A percentile compares a stretch with the other conserved stretches of the same genome.
Evolutionary conservation across 1,140 invertebrate species (phyloP).

Genomic region (Dendrolimus kikuchii): DNA sequence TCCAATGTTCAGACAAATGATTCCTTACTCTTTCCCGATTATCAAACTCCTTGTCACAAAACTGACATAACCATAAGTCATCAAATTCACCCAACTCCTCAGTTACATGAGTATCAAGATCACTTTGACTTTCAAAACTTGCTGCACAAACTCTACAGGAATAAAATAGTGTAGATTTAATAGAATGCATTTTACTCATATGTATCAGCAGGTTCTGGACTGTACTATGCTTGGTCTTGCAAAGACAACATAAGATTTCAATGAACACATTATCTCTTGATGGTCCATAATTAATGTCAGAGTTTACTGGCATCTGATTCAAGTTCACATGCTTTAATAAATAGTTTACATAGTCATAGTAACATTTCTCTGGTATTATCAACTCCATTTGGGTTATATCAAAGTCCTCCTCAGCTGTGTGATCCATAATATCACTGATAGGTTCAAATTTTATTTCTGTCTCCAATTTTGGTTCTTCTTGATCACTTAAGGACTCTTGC

Average conservation of each 20-base stretch:
- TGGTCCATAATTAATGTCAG: slow-evolving; percentile 38
- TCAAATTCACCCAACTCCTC: slow-evolving; percentile 55
- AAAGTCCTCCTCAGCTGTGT: slow-evolving; percentile 60
- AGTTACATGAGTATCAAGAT: slow-evolving; percentile 41
- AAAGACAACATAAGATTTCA: slow-evolving; percentile 43
- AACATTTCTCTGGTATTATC: slow-evolving; percentile 47
- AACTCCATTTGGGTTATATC: slow-evolving; percentile 59
- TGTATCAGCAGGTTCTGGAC: slow-evolving; percentile 37
- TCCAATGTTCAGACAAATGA: slow-evolving; percentile 58
- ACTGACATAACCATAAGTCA: slow-evolving; percentile 66
- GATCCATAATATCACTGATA: slow-evolving; percentile 30
- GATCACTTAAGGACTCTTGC: slow-evolving; percentile 38
- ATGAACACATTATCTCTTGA: slow-evolving; percentile 24
- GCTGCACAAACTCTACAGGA: slow-evolving; percentile 59
- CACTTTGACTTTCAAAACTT: slow-evolving; percentile 49
- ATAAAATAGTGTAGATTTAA: slow-evolving; percentile 45
- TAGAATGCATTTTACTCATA: slow-evolving; percentile 53
- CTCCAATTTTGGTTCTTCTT: slow-evolving; percentile 7
- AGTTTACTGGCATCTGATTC: slow-evolving; percentile 38
- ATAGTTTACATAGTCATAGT: slow-evolving; percentile 49
- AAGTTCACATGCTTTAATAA: slow-evolving; percentile 36
- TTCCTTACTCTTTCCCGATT: slow-evolving; percentile 43
- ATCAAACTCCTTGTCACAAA: slow-evolving; percentile 66
- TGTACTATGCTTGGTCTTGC: slow-evolving; percentile 33
- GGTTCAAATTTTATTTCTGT: slow-evolving; percentile 14